phyloP scores from a whole-genome alignment of 2,113 vertebrate species.

The Notarius lentiginosus region DNA sequence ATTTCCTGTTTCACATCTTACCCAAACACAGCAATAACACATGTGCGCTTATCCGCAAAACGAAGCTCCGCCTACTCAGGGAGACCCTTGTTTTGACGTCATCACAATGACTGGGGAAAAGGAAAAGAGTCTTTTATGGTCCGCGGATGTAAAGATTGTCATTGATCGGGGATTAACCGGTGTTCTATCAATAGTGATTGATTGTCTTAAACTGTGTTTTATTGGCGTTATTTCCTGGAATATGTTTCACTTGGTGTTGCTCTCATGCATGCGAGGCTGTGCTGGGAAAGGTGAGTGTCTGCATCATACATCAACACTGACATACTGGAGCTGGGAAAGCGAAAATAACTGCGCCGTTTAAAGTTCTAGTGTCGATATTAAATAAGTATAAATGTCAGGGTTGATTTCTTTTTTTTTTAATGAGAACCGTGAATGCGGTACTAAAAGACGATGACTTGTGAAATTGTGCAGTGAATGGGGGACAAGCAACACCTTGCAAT shows the following conservation, averaged over 20 bases:
- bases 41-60: neutral
- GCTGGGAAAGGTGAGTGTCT: conserved; percentile 48
- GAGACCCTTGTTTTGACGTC: conserved; percentile 47
- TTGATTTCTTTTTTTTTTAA: neutral
- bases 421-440: neutral
- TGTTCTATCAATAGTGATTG: conserved; percentile 30
- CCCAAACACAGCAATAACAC: neutral
- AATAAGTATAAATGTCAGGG: neutral
- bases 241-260: conserved; percentile 36
- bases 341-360: neutral
- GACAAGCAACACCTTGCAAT: neutral
- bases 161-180: conserved; percentile 34
- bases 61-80: conserved; percentile 45
- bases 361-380: neutral
- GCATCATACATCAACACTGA: neutral
- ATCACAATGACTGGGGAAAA: conserved; percentile 39
- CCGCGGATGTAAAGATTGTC: conserved; percentile 9
- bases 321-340: neutral
- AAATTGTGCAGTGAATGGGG: neutral
- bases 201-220: neutral
- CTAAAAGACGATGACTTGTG: neutral
- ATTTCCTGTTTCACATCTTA: neutral
- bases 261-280: conserved; percentile 7
- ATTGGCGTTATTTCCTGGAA: conserved; percentile 47
- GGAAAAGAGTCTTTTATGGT: conserved; percentile 26